phyloP scores from a whole-genome alignment of 2,113 vertebrate species.

The Lagenorhynchus albirostris region DNA sequence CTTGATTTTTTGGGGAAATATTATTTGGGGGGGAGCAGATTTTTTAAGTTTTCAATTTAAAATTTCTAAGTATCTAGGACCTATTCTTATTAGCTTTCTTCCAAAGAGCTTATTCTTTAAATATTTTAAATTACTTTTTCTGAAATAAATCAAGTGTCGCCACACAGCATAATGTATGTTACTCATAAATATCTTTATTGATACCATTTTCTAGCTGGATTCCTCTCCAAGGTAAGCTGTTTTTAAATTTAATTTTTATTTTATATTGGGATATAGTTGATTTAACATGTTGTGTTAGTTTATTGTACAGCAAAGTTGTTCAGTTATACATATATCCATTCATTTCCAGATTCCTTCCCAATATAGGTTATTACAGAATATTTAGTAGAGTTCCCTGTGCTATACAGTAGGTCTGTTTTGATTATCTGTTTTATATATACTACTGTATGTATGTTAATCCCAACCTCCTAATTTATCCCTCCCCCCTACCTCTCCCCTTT shows the following conservation, averaged over 20 bases:
- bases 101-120: background rate
- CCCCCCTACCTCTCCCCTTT: background rate
- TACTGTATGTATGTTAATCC: background rate
- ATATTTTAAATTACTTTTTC: background rate
- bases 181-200: background rate
- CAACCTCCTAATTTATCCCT: background rate
- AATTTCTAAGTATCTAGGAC: background rate
- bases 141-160: background rate
- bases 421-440: background rate
- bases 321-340: background rate
- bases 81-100: background rate
- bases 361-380: background rate
- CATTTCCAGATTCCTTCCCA: background rate
- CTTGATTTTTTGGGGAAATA: background rate
- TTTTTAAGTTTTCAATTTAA: slow-evolving; percentile 2
- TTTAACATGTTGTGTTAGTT: background rate
- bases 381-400: background rate
- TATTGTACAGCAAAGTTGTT: background rate
- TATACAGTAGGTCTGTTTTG: background rate
- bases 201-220: background rate
- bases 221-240: background rate
- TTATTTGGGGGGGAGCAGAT: background rate
- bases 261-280: background rate
- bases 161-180: background rate
- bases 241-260: background rate